phyloP scores from a whole-genome alignment of 1,140 invertebrate species.

The Bombus confusus region DNA sequence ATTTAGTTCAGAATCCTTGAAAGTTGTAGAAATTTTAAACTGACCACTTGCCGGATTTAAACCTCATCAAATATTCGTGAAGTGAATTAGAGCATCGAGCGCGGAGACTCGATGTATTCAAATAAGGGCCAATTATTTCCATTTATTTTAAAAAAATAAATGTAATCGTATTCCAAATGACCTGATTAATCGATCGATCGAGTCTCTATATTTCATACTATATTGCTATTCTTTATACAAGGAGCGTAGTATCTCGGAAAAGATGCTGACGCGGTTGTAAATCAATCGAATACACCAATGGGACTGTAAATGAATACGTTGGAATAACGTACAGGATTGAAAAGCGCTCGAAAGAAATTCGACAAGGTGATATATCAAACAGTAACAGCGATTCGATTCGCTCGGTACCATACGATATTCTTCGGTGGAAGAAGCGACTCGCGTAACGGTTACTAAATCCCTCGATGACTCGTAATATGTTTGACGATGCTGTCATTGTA shows the following conservation, averaged over 20 bases:
- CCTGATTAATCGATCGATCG: slow-evolving; percentile 15
- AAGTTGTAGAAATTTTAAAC: slow-evolving; percentile 21
- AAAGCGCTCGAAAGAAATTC: no score
- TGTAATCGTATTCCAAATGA: slow-evolving; percentile 10
- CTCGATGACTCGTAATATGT: slow-evolving; percentile 22
- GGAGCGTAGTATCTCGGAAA: not conserved
- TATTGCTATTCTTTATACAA: not conserved
- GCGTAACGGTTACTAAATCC: slow-evolving; percentile 17
- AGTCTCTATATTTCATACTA: not conserved
- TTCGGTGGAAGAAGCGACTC: slow-evolving; percentile 20
- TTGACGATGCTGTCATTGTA: slow-evolving; percentile 11
- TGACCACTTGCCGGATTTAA: not conserved
- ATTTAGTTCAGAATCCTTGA: slow-evolving; percentile 7
- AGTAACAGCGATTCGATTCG: slow-evolving; percentile 11
- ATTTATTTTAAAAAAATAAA: not conserved
- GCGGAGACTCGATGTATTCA: slow-evolving; percentile 3
- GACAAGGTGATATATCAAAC: not conserved
- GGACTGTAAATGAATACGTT: not conserved
- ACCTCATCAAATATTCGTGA: slow-evolving; percentile 27
- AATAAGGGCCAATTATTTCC: slow-evolving; percentile 28
- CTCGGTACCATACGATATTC: not conserved
- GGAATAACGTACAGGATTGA: not conserved
- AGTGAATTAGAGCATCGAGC: slow-evolving; percentile 10
- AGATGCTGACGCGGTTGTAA: not conserved
- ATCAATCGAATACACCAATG: not conserved